These are phyloP conservation scores for Clanis bilineata DNA, from an alignment of 2,888 invertebrate genomes.

Conservation along the genomic window DNA sequence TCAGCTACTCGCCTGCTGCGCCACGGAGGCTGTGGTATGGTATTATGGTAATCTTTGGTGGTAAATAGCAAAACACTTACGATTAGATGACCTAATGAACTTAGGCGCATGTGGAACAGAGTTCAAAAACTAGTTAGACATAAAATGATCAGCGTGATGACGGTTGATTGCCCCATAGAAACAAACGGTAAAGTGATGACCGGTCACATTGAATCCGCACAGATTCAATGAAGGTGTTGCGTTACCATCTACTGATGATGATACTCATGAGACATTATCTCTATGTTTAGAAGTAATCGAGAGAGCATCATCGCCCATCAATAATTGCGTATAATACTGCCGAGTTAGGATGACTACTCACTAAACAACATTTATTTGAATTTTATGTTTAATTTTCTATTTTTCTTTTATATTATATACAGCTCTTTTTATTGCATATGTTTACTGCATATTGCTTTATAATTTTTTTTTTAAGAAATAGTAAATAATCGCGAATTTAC, in stretches of 20 bases:
- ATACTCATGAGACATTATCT: neutral
- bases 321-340: constrained; percentile 6
- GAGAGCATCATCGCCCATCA: neutral
- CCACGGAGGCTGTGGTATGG: too few species aligned
- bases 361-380: neutral
- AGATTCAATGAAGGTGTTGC: constrained; percentile 8
- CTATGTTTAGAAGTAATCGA: constrained; percentile 3
- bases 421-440: too few species aligned
- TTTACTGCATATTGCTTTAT: too few species aligned
- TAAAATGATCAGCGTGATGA: neutral
- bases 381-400: too few species aligned
- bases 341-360: neutral
- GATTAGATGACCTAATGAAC: neutral
- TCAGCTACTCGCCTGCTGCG: too few species aligned
- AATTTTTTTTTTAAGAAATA: too few species aligned
- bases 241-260: neutral
- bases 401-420: too few species aligned
- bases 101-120: neutral
- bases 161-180: neutral
- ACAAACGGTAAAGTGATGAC: neutral
- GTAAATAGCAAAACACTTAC: neutral
- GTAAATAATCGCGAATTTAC: too few species aligned
- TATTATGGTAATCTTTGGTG: too few species aligned
- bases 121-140: neutral
- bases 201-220: neutral